Conservation (phyloP, 2,797 vertebrate genomes). For the Notolepis coatsorum region DNA sequence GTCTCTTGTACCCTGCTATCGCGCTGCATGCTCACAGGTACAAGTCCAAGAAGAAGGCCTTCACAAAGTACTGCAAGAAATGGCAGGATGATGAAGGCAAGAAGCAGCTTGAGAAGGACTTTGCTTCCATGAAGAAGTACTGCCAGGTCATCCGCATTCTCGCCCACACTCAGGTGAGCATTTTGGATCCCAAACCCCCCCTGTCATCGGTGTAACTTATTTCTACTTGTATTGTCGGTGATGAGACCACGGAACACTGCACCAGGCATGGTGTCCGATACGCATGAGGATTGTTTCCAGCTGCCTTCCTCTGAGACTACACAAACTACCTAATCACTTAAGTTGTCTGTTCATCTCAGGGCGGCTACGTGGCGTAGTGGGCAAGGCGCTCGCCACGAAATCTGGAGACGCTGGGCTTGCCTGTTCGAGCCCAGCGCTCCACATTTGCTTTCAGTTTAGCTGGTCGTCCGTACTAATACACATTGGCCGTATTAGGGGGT, state of each 20-base stretch:
- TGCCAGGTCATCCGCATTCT: slow-evolving; percentile 95
- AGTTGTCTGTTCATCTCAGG: too few relatives aligned
- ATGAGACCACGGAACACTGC: slow-evolving; percentile 88
- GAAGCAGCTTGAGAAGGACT: slow-evolving; percentile 98
- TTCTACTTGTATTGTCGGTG: slow-evolving; percentile 65
- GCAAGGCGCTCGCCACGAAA: too few relatives aligned
- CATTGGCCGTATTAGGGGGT: too few relatives aligned
- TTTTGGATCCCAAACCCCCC: accelerated
- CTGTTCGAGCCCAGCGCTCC: too few relatives aligned
- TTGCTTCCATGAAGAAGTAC: slow-evolving; percentile 96
- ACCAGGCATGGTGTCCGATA: slow-evolving; percentile 88
- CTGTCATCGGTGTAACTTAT: neutral
- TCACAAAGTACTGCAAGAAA: slow-evolving; percentile 99
- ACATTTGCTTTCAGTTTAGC: too few relatives aligned
- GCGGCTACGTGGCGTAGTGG: too few relatives aligned
- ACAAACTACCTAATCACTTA: neutral
- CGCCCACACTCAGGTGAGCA: slow-evolving; percentile 94
- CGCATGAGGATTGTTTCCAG: slow-evolving; percentile 87
- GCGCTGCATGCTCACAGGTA: slow-evolving; percentile 87
- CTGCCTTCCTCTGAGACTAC: slow-evolving; percentile 95
- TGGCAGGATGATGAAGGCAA: slow-evolving; percentile 98
- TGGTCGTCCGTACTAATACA: too few relatives aligned
- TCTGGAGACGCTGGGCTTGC: too few relatives aligned
- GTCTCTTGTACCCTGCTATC: slow-evolving; percentile 6
- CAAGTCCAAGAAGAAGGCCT: slow-evolving; percentile 99